Evolutionary conservation across 2,113 vertebrate genomes (phyloP).

Genomic region (Brachyhypopomus gauderio): DNA sequence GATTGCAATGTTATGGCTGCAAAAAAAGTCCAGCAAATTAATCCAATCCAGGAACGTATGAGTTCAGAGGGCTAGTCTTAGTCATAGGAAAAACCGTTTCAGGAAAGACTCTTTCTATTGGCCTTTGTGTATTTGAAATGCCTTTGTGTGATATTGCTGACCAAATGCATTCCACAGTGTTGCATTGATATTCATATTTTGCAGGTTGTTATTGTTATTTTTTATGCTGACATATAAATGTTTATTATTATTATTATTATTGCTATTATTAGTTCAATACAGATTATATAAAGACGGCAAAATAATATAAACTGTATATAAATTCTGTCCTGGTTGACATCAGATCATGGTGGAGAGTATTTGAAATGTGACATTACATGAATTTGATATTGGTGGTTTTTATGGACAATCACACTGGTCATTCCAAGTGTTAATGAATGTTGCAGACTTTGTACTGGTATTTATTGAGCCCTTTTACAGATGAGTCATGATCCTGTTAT

Average conservation of each 20-base stretch:
- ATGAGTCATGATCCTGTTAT: constrained; percentile 16
- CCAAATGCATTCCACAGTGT: constrained; percentile 40
- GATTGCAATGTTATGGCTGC: neutral
- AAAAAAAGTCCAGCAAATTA: constrained; percentile 2
- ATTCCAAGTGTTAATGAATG: constrained; percentile 48
- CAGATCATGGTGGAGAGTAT: constrained; percentile 31
- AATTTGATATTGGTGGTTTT: constrained; percentile 35
- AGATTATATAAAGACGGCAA: constrained; percentile 43
- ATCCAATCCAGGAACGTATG: neutral
- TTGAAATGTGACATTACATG: constrained; percentile 29
- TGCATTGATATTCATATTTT: constrained; percentile 44
- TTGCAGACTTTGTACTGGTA: constrained; percentile 40
- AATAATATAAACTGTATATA: constrained; percentile 51
- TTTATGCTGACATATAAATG: constrained; percentile 49
- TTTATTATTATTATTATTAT: constrained; percentile 54
- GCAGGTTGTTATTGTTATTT: constrained; percentile 33
- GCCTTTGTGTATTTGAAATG: constrained; percentile 27
- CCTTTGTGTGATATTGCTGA: constrained; percentile 24
- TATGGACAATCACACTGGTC: constrained; percentile 47
- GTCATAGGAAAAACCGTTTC: constrained; percentile 13
- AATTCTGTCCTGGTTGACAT: constrained; percentile 37
- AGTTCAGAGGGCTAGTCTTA: constrained; percentile 18
- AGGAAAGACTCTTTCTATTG: constrained; percentile 13
- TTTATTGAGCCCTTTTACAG: constrained; percentile 31
- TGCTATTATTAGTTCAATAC: constrained; percentile 40